These are phyloP conservation scores for Dione vanillae DNA, from an alignment of 2,888 invertebrate genomes.

Conservation along the genomic window DNA sequence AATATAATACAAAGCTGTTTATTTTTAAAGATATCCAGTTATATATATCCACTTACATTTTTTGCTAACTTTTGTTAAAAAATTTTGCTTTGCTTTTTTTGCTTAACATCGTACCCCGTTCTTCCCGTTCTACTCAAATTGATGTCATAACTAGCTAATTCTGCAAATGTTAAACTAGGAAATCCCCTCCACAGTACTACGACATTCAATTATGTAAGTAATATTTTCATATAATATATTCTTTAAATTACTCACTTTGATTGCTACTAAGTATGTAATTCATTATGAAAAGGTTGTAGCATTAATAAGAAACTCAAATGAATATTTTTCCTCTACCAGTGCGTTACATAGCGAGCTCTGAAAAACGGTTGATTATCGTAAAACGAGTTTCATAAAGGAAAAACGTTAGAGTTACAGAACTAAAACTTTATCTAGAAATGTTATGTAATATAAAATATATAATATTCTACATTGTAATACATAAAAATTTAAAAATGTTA, in stretches of 20 bases:
- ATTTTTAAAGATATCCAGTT: neutral
- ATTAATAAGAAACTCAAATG: slow-evolving; percentile 31
- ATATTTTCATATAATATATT: no score
- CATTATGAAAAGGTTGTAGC: slow-evolving; percentile 11
- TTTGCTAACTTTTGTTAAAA: no score
- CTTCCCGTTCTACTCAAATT: no score
- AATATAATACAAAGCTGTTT: neutral
- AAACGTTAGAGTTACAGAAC: slow-evolving; percentile 55
- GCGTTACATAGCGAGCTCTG: slow-evolving; percentile 62
- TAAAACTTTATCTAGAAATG: slow-evolving; percentile 31
- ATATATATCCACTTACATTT: no score
- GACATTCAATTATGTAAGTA: no score
- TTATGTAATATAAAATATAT: neutral
- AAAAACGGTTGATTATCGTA: slow-evolving; percentile 70
- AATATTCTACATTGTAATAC: no score
- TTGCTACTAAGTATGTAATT: neutral
- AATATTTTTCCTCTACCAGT: slow-evolving; percentile 35
- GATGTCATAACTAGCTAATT: no score
- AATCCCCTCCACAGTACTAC: no score
- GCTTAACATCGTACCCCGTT: no score
- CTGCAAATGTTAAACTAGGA: no score
- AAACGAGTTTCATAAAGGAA: slow-evolving; percentile 51
- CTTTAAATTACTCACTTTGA: slow-evolving; percentile 18
- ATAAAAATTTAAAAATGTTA: no score
- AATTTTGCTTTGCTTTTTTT: no score